phyloP scores from a whole-genome alignment of 1,140 invertebrate species.

The Trichonephila clavipes region DNA sequence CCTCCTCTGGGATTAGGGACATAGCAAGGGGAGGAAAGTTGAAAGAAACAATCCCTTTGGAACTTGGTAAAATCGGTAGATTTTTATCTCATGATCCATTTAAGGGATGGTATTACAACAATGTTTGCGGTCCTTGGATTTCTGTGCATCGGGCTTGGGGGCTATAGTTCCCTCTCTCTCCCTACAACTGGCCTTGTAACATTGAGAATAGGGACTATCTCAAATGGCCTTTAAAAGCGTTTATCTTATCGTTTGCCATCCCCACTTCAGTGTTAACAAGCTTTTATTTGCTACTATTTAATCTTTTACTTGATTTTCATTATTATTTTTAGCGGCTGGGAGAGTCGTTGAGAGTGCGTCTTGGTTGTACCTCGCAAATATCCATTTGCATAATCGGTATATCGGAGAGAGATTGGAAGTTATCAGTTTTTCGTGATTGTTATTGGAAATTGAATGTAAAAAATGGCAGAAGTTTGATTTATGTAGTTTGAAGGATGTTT shows the following conservation, averaged over 20 bases:
- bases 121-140: conserved; percentile 53
- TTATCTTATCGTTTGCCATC: conserved; percentile 36
- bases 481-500: no score
- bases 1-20: conserved; percentile 42
- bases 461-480: no score
- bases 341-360: background rate
- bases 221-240: conserved; percentile 37
- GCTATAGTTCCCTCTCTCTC: background rate
- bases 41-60: conserved; percentile 48
- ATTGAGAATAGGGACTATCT: background rate
- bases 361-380: background rate
- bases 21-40: background rate
- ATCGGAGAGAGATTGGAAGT: background rate
- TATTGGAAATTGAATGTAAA: background rate
- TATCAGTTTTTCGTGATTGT: background rate
- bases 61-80: conserved; percentile 58
- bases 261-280: conserved; percentile 24
- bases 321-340: background rate
- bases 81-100: conserved; percentile 63
- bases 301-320: background rate
- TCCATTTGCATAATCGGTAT: background rate
- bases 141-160: background rate
- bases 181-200: background rate
- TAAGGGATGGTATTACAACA: conserved; percentile 66
- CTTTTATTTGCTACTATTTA: conserved; percentile 50